Evolutionary conservation across 2,888 invertebrate genomes (phyloP), one percentile per base, ranked within the genome.

Genomic region (Drosophila dives): DNA sequence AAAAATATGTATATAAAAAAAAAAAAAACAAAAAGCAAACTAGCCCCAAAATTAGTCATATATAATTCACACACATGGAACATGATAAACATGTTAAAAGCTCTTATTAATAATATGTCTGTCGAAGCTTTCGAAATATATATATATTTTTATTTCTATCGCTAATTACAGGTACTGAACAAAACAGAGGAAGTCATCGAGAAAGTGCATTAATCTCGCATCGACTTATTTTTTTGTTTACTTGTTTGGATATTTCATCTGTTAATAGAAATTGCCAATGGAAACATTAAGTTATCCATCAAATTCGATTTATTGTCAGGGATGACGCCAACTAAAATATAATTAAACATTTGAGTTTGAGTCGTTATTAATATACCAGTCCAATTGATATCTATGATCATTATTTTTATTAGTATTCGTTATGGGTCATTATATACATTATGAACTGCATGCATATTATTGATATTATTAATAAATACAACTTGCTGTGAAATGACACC

Each of bases 401-500:
- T 15, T 6, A 36, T 15, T 15, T 6, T 12, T 1, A 6, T 20
- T 4, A 26, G 23, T 33, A 23, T 7, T 50, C 26, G 7, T 59
- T 64, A 72, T 72, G 58, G 32, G n/a, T 29, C 48, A 64, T 38
- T 34, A 63, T 50, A 55, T 55, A 63, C 50, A 50, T 54, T 51
- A 26, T 55, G 23, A 64, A 54, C 50, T 29, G 33, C 42, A 20
- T 17, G 11, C 36, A 40, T 33, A 38, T 75, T 23, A 42, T 48
- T 71, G 40, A 50, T 55, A 45, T 48, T 71, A 48, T 55, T 55
- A 45, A 15, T 23, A 15, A 8, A 45, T 15, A 45, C 15, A 15
- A 60, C 33, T 49, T 15, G 53, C 54, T 59, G 56, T 54, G 42
- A 49, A 77, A 67, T 55, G 34, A 62, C 71, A 61, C 64, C 29